Evolutionary conservation across 2,888 invertebrate species (phyloP).

Genomic region (Dolomedes plantarius): DNA sequence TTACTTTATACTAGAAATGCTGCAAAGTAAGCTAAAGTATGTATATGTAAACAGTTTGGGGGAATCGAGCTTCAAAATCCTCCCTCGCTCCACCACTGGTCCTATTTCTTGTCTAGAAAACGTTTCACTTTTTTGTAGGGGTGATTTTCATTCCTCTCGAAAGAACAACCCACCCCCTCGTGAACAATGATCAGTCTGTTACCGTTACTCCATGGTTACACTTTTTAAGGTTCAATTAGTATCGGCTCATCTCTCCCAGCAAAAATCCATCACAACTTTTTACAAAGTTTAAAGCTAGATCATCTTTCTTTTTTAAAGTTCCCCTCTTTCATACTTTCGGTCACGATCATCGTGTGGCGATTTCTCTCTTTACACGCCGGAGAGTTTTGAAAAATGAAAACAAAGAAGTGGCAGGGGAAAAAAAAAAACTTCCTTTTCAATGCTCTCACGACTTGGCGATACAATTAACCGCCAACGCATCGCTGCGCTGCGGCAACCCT

Average conservation of each 20-base stretch:
- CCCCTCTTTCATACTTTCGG: neutral
- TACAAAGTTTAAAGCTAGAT: neutral
- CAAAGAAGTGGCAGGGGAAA: no score
- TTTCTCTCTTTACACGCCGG: neutral
- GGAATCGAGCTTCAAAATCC: no score
- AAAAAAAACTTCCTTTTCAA: neutral
- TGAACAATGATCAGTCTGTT: neutral
- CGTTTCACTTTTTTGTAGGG: no score
- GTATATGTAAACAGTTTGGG: no score
- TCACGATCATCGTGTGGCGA: conserved; percentile 8
- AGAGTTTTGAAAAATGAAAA: neutral
- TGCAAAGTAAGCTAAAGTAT: no score
- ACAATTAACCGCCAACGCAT: conserved; percentile 62
- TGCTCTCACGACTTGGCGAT: conserved; percentile 44
- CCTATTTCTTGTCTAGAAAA: no score
- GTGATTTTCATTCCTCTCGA: neutral
- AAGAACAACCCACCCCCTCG: no score
- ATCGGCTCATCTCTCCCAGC: conserved; percentile 1
- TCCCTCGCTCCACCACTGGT: no score
- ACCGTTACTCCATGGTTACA: neutral
- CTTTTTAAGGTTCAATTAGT: neutral
- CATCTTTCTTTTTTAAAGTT: neutral
- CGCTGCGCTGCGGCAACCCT: conserved; percentile 39
- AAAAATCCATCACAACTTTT: neutral
- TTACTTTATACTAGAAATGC: no score